Evolutionary conservation across 2,797 vertebrate genomes (phyloP).

Genomic region (Phalanger gymnotis): DNA sequence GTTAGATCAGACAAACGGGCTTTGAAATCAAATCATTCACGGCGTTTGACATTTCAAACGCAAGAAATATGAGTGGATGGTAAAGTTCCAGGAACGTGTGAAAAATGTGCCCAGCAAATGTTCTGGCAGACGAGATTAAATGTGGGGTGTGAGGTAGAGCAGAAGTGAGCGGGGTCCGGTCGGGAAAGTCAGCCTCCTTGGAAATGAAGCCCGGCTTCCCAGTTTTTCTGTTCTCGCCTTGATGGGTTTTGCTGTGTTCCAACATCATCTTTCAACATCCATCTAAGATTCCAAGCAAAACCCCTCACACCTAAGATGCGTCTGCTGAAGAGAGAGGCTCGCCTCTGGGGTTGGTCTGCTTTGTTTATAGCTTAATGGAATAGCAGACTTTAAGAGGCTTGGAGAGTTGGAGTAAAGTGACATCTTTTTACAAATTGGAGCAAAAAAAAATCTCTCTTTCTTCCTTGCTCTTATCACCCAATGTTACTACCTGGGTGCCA

Average conservation of each 20-base stretch:
- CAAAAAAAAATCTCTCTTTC: slow-evolving; percentile 28
- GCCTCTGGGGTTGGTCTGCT: neutral
- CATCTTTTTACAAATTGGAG: slow-evolving; percentile 22
- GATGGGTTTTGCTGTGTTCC: neutral
- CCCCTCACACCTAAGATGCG: neutral
- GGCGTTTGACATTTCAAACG: slow-evolving; percentile 31
- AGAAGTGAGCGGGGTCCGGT: slow-evolving; percentile 16
- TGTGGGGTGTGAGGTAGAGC: neutral
- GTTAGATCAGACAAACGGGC: slow-evolving; percentile 11
- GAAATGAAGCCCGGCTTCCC: slow-evolving; percentile 14
- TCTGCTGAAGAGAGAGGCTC: neutral
- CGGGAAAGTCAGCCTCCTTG: neutral
- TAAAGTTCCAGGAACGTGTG: slow-evolving; percentile 2
- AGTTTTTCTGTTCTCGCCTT: neutral
- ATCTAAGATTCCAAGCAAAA: neutral
- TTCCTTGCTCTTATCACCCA: slow-evolving; percentile 29
- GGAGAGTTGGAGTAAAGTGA: neutral
- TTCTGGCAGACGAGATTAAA: neutral
- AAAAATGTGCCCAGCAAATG: neutral
- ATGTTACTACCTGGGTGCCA: slow-evolving; percentile 14
- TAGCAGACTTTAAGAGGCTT: neutral
- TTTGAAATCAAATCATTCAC: slow-evolving; percentile 25
- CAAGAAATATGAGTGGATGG: slow-evolving; percentile 1
- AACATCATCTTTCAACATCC: neutral
- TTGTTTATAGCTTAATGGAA: slow-evolving; percentile 20